phyloP scores from a whole-genome alignment of 2,113 vertebrate genomes.

The Callionymus lyra region DNA sequence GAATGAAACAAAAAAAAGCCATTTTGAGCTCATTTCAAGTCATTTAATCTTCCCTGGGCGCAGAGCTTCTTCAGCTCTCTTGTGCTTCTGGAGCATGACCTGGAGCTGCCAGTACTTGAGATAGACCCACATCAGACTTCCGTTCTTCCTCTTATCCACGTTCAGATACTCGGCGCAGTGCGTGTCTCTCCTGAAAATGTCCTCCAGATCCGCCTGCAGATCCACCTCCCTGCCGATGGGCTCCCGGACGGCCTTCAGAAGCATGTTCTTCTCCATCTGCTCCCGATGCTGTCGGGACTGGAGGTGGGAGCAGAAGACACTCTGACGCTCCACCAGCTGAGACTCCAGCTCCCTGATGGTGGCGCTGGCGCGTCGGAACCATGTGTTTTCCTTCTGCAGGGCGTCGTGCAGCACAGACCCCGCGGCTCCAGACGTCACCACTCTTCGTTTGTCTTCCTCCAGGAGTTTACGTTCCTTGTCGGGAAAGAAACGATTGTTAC shows the following conservation, averaged over 20 bases:
- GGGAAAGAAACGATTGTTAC: conserved; percentile 1
- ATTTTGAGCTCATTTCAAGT: no score
- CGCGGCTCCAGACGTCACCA: conserved; percentile 61
- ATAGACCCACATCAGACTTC: conserved; percentile 93
- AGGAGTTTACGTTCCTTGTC: conserved; percentile 61
- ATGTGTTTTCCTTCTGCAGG: conserved; percentile 70
- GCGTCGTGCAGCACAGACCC: conserved; percentile 65
- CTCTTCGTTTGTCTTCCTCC: conserved; percentile 67
- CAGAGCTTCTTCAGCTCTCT: conserved; percentile 71
- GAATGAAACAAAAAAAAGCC: no score
- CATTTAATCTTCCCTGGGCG: conserved; percentile 48
- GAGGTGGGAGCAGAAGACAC: conserved; percentile 81
- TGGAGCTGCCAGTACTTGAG: conserved; percentile 85
- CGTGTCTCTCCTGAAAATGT: conserved; percentile 88
- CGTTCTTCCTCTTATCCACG: conserved; percentile 77
- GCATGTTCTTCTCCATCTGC: conserved; percentile 81
- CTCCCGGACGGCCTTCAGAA: conserved; percentile 73
- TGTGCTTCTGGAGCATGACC: conserved; percentile 76
- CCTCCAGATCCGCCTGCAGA: conserved; percentile 75
- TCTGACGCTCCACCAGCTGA: conserved; percentile 78
- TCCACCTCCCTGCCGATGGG: conserved; percentile 66
- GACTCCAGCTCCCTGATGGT: conserved; percentile 76
- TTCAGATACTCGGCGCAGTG: conserved; percentile 80
- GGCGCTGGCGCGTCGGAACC: conserved; percentile 67
- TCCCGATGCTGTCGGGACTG: conserved; percentile 68